A percentile compares a stretch with the other conserved stretches of the same genome.
phyloP scores from a whole-genome alignment of 2,113 vertebrate species.

The Onychorhynchus coronatus region DNA sequence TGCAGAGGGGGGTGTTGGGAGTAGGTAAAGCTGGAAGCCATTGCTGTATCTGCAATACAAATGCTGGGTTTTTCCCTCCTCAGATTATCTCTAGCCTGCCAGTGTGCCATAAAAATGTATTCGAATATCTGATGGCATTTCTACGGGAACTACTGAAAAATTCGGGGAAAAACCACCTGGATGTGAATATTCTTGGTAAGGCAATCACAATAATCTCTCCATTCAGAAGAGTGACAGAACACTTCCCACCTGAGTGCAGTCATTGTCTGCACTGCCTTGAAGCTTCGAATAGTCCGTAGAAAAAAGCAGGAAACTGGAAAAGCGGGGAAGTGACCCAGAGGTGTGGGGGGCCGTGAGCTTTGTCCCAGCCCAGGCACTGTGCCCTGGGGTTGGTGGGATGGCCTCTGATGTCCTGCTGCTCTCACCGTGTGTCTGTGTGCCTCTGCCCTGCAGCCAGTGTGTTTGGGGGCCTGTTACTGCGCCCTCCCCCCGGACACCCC shows the following conservation, averaged over 20 bases:
- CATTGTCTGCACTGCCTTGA: not conserved
- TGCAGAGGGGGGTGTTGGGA: not conserved
- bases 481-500: slow-evolving; percentile 66
- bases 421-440: not conserved
- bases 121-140: slow-evolving; percentile 90
- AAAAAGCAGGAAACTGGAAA: not conserved
- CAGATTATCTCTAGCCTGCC: slow-evolving; percentile 87
- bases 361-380: rapidly evolving
- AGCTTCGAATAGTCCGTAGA: rapidly evolving
- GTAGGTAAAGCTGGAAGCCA: not conserved
- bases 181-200: slow-evolving; percentile 89
- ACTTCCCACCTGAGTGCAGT: rapidly evolving
- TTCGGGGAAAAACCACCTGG: slow-evolving; percentile 86
- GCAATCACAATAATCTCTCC: not conserved
- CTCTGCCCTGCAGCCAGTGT: slow-evolving; percentile 76
- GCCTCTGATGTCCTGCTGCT: not conserved
- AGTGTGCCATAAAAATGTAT: slow-evolving; percentile 88
- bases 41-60: not conserved
- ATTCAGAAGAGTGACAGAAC: not conserved
- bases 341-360: rapidly evolving
- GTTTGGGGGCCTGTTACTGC: slow-evolving; percentile 87
- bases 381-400: not conserved
- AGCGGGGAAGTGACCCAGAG: rapidly evolving
- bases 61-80: not conserved
- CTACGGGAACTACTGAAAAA: slow-evolving; percentile 89